These are phyloP conservation scores for Momotus momota DNA, from an alignment of 2,797 vertebrate genomes.

Conservation along the genomic window DNA sequence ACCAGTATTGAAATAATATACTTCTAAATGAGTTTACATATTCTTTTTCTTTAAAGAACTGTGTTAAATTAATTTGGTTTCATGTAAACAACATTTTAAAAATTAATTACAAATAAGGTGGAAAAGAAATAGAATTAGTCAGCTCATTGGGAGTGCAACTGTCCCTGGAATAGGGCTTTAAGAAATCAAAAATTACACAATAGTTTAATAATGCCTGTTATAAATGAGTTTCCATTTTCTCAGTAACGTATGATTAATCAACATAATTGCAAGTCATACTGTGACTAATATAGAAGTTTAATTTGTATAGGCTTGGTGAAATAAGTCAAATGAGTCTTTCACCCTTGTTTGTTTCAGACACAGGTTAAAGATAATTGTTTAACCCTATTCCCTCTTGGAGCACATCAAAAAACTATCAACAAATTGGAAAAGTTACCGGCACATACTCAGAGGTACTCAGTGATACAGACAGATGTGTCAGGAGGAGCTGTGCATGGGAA, in stretches of 20 bases:
- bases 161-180: neutral
- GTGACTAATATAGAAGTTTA: slow-evolving; percentile 60
- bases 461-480: neutral
- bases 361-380: neutral
- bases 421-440: neutral
- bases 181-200: slow-evolving; percentile 53
- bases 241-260: slow-evolving; percentile 67
- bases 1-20: neutral
- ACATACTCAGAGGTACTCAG: neutral
- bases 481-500: neutral
- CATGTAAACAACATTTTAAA: neutral
- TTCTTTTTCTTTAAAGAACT: neutral
- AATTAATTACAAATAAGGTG: slow-evolving; percentile 45
- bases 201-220: slow-evolving; percentile 28
- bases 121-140: slow-evolving; percentile 23
- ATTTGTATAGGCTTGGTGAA: slow-evolving; percentile 57
- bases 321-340: slow-evolving; percentile 51
- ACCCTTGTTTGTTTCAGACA: slow-evolving; percentile 26
- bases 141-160: slow-evolving; percentile 13
- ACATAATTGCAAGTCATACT: slow-evolving; percentile 59
- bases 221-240: slow-evolving; percentile 60
- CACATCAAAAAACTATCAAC: neutral
- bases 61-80: slow-evolving; percentile 4
- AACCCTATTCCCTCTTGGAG: neutral
- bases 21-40: slow-evolving; percentile 34